A percentile compares a stretch with the other conserved stretches of the same genome.
Evolutionary conservation across 1,140 invertebrate genomes (phyloP).

Genomic region (Ips nitidus): DNA sequence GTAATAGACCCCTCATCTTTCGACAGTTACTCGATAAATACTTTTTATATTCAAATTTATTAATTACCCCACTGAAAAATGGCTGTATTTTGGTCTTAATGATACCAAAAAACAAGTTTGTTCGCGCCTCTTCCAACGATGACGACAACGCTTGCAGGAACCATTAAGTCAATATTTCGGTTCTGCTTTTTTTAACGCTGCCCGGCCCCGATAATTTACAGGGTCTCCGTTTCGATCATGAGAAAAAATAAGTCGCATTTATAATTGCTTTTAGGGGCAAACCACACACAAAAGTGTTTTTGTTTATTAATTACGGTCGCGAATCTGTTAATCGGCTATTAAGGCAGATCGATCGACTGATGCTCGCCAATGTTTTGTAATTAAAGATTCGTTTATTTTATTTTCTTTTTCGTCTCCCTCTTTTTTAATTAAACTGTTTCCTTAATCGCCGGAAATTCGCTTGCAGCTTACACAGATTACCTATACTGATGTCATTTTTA

Average conservation of each 20-base stretch:
- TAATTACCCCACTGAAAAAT: conserved; percentile 46
- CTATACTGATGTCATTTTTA: too few relatives aligned
- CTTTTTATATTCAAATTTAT: conserved; percentile 46
- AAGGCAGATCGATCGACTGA: background rate
- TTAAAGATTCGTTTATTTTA: too few relatives aligned
- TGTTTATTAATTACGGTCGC: conserved; percentile 21
- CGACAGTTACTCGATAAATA: conserved; percentile 43
- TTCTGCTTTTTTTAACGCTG: conserved; percentile 28
- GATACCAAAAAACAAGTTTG: conserved; percentile 44
- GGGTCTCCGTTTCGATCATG: conserved; percentile 16
- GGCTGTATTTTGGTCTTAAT: conserved; percentile 43
- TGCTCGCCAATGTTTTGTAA: too few relatives aligned
- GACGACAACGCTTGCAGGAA: conserved; percentile 33
- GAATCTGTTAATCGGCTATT: conserved; percentile 1
- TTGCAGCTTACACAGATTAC: too few relatives aligned
- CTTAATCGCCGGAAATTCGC: too few relatives aligned
- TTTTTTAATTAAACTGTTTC: too few relatives aligned
- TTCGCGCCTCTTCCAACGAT: conserved; percentile 41
- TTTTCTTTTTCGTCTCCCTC: too few relatives aligned
- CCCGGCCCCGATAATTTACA: conserved; percentile 22
- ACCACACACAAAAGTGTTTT: conserved; percentile 21
- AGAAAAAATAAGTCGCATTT: conserved; percentile 28
- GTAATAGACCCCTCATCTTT: background rate
- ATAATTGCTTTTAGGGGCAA: conserved; percentile 24
- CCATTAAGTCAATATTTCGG: conserved; percentile 37